Evolutionary conservation across 2,888 invertebrate species (phyloP).

Genomic region (Galerucella pusilla): DNA sequence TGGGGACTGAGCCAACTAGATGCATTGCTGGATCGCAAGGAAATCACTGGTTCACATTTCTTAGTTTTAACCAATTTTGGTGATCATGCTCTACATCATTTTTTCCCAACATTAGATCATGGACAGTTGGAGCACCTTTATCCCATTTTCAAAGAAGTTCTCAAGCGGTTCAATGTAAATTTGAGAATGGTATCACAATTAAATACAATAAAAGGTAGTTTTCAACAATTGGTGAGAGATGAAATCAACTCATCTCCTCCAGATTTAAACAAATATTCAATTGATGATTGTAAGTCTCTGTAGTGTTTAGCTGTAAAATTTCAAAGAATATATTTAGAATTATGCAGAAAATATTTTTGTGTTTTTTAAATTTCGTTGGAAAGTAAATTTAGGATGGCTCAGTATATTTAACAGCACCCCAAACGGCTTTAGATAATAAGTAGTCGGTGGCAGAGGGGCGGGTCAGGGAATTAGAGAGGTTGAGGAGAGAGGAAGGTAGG

Average conservation of each 20-base stretch:
- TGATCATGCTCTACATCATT: slow-evolving; percentile 82
- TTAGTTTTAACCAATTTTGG: slow-evolving; percentile 80
- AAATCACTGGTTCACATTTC: slow-evolving; percentile 75
- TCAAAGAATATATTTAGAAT: not conserved
- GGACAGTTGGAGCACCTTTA: slow-evolving; percentile 75
- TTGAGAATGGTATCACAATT: slow-evolving; percentile 68
- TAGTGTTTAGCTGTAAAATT: not conserved
- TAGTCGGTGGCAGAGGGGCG: too few species aligned
- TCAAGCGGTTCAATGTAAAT: slow-evolving; percentile 72
- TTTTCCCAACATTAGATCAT: slow-evolving; percentile 86
- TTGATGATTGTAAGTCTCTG: not conserved
- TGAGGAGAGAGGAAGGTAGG: too few species aligned
- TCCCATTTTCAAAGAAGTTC: slow-evolving; percentile 71
- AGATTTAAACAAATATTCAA: slow-evolving; percentile 49
- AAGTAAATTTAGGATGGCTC: too few species aligned
- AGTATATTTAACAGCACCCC: too few species aligned
- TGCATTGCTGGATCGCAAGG: slow-evolving; percentile 77
- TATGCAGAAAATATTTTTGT: too few species aligned
- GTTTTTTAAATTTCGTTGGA: too few species aligned
- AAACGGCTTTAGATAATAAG: too few species aligned
- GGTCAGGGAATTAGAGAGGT: too few species aligned
- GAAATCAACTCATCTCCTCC: slow-evolving; percentile 62
- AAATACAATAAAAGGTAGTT: slow-evolving; percentile 76
- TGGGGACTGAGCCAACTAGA: slow-evolving; percentile 86
- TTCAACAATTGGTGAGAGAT: slow-evolving; percentile 70